Percentiles rank a stretch among this genome's conserved stretches.
These are phyloP conservation scores for Sicus ferrugineus DNA, from an alignment of 2,888 invertebrate genomes.

Conservation along the genomic window DNA sequence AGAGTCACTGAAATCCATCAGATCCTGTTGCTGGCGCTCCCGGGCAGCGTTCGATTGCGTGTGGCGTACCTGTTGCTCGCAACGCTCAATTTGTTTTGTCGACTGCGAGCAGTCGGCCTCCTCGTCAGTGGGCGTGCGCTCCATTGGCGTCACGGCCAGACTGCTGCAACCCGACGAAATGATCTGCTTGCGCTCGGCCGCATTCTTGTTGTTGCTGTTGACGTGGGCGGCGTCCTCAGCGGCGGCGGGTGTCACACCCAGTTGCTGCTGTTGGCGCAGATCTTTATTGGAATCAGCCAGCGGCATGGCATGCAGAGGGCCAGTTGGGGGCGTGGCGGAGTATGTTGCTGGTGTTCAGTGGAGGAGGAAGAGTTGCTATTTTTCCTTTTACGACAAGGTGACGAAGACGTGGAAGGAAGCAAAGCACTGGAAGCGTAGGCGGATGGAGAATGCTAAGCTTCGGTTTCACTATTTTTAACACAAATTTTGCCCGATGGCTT, in stretches of 20 bases:
- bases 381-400: no score
- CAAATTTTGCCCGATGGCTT: no score
- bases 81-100: conserved; percentile 51
- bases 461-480: no score
- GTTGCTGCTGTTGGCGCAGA: conserved; percentile 54
- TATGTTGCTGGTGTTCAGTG: conserved; percentile 38
- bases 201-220: conserved; percentile 32
- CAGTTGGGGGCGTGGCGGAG: conserved; percentile 18
- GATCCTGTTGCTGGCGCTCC: conserved; percentile 43
- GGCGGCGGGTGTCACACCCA: conserved; percentile 46
- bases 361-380: no score
- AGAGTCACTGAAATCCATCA: conserved; percentile 58
- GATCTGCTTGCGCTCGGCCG: conserved; percentile 52
- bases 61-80: conserved; percentile 39
- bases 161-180: conserved; percentile 59
- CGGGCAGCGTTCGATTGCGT: not conserved
- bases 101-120: conserved; percentile 52
- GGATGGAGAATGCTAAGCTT: no score
- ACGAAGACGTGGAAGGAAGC: no score
- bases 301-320: conserved; percentile 53
- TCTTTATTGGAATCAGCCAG: conserved; percentile 62
- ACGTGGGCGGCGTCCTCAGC: conserved; percentile 40
- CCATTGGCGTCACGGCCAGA: conserved; percentile 59
- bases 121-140: conserved; percentile 59
- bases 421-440: no score